These are phyloP conservation scores for Phrynocephalus vlangalii DNA, from an alignment of 2,797 vertebrate genomes.

Conservation along the genomic window DNA sequence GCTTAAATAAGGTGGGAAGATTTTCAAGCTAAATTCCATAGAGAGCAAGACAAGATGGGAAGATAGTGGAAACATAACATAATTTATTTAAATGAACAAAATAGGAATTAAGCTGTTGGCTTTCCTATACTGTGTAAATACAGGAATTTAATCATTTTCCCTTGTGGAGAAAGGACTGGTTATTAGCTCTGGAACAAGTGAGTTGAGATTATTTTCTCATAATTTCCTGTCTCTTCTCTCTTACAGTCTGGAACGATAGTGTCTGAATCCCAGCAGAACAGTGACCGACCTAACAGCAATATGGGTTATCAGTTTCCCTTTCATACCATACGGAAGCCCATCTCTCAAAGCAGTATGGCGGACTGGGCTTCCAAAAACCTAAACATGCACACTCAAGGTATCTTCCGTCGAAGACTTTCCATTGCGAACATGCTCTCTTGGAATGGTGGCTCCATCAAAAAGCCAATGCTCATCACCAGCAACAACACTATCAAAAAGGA, in stretches of 20 bases:
- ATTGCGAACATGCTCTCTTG: conserved; percentile 93
- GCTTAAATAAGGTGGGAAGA: background rate
- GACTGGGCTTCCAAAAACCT: conserved; percentile 94
- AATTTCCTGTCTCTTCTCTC: conserved; percentile 27
- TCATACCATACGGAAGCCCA: conserved; percentile 83
- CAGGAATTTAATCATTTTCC: background rate
- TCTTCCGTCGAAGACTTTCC: conserved; percentile 90
- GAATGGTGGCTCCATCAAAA: conserved; percentile 91
- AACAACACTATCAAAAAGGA: conserved; percentile 88
- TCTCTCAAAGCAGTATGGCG: conserved; percentile 84
- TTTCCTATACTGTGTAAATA: background rate
- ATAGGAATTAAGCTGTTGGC: background rate
- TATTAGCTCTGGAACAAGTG: background rate
- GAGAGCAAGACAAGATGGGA: too few relatives aligned
- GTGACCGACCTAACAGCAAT: conserved; percentile 69
- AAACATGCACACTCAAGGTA: conserved; percentile 91
- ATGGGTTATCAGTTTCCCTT: conserved; percentile 81
- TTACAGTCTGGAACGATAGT: conserved; percentile 81
- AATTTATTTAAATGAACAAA: background rate
- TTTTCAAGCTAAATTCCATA: background rate
- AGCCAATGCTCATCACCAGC: conserved; percentile 92
- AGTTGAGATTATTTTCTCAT: conserved; percentile 4
- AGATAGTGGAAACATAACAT: too few relatives aligned
- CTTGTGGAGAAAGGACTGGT: background rate
- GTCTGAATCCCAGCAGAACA: conserved; percentile 77